Percentiles rank a stretch among this genome's conserved stretches.
Evolutionary conservation across 2,113 vertebrate genomes (phyloP).

Genomic region (Myrmecophaga tridactyla): DNA sequence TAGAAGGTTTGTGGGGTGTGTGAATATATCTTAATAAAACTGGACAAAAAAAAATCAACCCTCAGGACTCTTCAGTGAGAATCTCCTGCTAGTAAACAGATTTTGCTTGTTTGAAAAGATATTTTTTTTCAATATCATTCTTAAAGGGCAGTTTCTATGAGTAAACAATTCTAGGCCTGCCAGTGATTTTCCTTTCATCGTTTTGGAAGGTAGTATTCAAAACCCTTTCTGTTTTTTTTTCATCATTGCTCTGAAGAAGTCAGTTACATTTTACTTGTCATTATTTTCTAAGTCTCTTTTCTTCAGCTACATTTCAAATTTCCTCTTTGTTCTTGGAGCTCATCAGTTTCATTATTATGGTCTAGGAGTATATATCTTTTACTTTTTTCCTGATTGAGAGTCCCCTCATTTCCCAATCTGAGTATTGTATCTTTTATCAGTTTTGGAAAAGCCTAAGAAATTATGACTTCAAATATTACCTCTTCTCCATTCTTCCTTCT

Average conservation of each 20-base stretch:
- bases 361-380: not conserved
- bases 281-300: not conserved
- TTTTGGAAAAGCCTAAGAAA: not conserved
- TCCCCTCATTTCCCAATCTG: not conserved
- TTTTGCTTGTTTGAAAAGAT: not conserved
- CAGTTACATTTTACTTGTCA: not conserved
- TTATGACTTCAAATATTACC: not conserved
- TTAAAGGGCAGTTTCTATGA: not conserved
- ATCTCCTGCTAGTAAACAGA: not conserved
- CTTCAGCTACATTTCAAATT: not conserved
- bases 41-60: too few species aligned
- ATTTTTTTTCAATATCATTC: not conserved
- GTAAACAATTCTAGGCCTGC: not conserved
- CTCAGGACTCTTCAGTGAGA: not conserved
- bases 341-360: not conserved
- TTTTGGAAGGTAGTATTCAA: not conserved
- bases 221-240: too few species aligned
- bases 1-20: too few species aligned
- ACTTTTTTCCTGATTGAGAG: not conserved
- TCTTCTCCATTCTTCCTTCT: not conserved
- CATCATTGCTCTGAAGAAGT: not conserved
- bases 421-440: not conserved
- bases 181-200: not conserved
- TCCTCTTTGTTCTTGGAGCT: not conserved
- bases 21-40: too few species aligned